A percentile compares a stretch with the other conserved stretches of the same genome.
Conservation (phyloP, 1,140 invertebrate genomes). For the Yoshiicerus persimilis region DNA sequence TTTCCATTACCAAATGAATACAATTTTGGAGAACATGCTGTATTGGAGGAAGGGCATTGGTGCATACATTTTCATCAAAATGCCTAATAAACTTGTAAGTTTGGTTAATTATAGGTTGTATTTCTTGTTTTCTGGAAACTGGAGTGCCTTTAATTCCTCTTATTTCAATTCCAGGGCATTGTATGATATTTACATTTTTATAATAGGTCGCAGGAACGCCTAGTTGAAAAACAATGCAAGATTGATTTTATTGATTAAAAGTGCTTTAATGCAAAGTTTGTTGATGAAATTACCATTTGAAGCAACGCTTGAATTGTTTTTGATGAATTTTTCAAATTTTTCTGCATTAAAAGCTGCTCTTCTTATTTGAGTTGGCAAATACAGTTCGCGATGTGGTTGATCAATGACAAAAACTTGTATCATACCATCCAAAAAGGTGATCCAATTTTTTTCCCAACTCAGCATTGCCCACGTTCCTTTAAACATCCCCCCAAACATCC, state of each 20-base stretch:
- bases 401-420: slow-evolving; percentile 86
- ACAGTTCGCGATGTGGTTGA: slow-evolving; percentile 72
- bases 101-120: slow-evolving; percentile 69
- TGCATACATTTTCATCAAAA: slow-evolving; percentile 51
- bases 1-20: slow-evolving; percentile 76
- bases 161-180: slow-evolving; percentile 84
- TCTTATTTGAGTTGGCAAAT: slow-evolving; percentile 84
- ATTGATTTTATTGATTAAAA: background rate
- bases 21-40: slow-evolving; percentile 8
- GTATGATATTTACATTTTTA: slow-evolving; percentile 71
- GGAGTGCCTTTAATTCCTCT: slow-evolving; percentile 86
- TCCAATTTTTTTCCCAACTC: slow-evolving; percentile 86
- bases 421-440: slow-evolving; percentile 92
- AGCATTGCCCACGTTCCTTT: slow-evolving; percentile 64
- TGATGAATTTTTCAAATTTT: background rate
- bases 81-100: slow-evolving; percentile 85
- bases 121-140: slow-evolving; percentile 74
- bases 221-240: background rate
- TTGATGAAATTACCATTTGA: background rate
- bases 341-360: slow-evolving; percentile 77
- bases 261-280: background rate
- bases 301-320: slow-evolving; percentile 17
- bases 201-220: slow-evolving; percentile 70
- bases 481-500: background rate
- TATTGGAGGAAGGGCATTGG: background rate